phyloP scores from a whole-genome alignment of 30 jellyfish, hydroid and myxozoan genomes.

The Chironex yamaguchii region DNA sequence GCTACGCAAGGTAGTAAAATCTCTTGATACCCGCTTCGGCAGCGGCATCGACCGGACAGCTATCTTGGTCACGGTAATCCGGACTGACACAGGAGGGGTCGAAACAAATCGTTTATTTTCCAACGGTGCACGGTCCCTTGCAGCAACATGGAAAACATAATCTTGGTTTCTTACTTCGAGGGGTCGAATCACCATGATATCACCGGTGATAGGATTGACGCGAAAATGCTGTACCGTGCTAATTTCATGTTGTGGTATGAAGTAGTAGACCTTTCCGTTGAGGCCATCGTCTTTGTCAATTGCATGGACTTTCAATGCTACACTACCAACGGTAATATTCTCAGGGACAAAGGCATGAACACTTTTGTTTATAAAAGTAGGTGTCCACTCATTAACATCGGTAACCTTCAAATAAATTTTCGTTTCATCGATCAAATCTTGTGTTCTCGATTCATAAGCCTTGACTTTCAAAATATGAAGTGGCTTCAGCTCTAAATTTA shows the following conservation, averaged over 20 bases:
- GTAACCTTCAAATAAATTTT: constrained; percentile 54
- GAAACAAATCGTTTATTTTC: constrained; percentile 35
- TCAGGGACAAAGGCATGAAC: constrained; percentile 43
- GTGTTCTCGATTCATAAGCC: constrained; percentile 58
- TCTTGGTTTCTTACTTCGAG: constrained; percentile 29
- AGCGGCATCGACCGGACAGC: not conserved
- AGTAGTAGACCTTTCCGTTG: constrained; percentile 72
- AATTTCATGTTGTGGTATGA: constrained; percentile 46
- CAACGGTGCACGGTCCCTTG: constrained; percentile 64
- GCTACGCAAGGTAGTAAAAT: not conserved
- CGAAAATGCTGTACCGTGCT: constrained; percentile 55
- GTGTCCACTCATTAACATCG: constrained; percentile 54
- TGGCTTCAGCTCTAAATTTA: constrained; percentile 38
- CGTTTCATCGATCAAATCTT: constrained; percentile 68
- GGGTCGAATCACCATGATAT: constrained; percentile 55
- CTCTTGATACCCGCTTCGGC: constrained; percentile 49
- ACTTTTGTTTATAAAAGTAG: constrained; percentile 31
- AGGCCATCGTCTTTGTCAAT: constrained; percentile 68
- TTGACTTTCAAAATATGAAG: constrained; percentile 26
- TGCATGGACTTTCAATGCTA: constrained; percentile 48
- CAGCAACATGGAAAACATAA: constrained; percentile 45
- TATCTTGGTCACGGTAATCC: constrained; percentile 32
- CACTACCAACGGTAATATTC: constrained; percentile 45
- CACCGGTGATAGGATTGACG: constrained; percentile 73
- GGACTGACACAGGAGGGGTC: constrained; percentile 37